Conservation (phyloP, 2,113 vertebrate species). For the Archocentrus centrarchus region DNA sequence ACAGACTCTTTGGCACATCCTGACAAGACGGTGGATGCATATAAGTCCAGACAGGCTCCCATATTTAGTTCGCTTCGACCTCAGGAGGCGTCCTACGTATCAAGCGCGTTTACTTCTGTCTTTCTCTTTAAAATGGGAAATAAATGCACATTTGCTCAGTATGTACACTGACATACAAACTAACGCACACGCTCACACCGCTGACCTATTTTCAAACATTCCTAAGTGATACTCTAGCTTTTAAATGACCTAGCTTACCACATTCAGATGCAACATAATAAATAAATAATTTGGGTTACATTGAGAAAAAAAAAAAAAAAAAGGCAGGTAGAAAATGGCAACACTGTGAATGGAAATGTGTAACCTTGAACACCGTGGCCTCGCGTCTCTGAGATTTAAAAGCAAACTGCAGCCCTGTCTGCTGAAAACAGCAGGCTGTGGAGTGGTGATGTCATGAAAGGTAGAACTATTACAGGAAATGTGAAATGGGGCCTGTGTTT, state of each 20-base stretch:
- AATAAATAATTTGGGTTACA: slow-evolving; percentile 71
- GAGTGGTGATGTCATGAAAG: slow-evolving; percentile 13
- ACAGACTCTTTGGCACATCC: slow-evolving; percentile 81
- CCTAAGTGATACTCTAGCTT: slow-evolving; percentile 65
- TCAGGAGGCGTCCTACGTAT: not conserved
- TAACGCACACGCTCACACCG: slow-evolving; percentile 26
- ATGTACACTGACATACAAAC: slow-evolving; percentile 44
- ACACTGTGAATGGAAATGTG: slow-evolving; percentile 38
- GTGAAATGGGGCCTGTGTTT: slow-evolving; percentile 14
- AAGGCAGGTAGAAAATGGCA: slow-evolving; percentile 67
- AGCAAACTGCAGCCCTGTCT: slow-evolving; percentile 21
- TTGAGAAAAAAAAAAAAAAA: slow-evolving; percentile 31
- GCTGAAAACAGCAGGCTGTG: slow-evolving; percentile 30
- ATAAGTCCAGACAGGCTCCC: slow-evolving; percentile 50
- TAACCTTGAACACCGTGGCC: slow-evolving; percentile 25
- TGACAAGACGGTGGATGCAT: slow-evolving; percentile 56
- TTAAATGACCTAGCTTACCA: slow-evolving; percentile 61
- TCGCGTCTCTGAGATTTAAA: slow-evolving; percentile 17
- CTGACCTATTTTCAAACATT: slow-evolving; percentile 60
- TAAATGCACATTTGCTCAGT: slow-evolving; percentile 38
- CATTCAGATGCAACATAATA: slow-evolving; percentile 77
- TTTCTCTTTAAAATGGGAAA: slow-evolving; percentile 47
- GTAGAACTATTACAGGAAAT: slow-evolving; percentile 7
- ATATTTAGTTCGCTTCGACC: slow-evolving; percentile 22
- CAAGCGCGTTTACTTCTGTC: slow-evolving; percentile 41